Evolutionary conservation across 2,888 invertebrate species (phyloP).

Genomic region (Microplitis manilae): DNA sequence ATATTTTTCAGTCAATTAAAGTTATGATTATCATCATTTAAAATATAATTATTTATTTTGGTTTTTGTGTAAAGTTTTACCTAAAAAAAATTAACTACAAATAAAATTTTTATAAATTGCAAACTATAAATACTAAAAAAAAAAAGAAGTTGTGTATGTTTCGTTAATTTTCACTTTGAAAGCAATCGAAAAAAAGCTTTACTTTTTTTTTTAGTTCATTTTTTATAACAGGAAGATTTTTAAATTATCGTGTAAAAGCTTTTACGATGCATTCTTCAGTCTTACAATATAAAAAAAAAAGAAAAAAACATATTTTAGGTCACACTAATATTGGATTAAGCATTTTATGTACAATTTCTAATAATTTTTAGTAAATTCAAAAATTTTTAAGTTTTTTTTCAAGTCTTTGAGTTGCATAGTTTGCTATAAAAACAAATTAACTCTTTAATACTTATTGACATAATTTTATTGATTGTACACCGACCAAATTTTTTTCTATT

Average conservation of each 20-base stretch:
- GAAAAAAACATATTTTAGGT: neutral
- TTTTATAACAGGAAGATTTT: constrained; percentile 17
- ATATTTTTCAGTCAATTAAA: too few species aligned
- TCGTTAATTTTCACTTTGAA: too few species aligned
- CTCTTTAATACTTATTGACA: neutral
- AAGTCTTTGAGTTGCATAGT: constrained; percentile 22
- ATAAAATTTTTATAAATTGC: too few species aligned
- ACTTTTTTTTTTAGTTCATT: constrained; percentile 3
- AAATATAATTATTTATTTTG: constrained; percentile 6
- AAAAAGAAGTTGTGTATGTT: too few species aligned
- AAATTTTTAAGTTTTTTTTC: constrained; percentile 4
- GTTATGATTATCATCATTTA: constrained; percentile 3
- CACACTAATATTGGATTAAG: neutral
- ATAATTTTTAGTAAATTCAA: neutral
- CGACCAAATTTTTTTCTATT: constrained; percentile 40
- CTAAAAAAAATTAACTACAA: too few species aligned
- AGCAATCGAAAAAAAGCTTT: too few species aligned
- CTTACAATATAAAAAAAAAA: constrained; percentile 36
- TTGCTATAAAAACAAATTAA: too few species aligned
- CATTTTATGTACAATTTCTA: neutral
- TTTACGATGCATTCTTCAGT: constrained; percentile 44
- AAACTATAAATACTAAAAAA: too few species aligned
- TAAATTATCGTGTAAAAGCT: neutral
- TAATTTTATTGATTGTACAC: constrained; percentile 50
- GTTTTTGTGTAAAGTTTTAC: neutral